phyloP scores from a whole-genome alignment of 2,797 vertebrate species.

The Loris lydekkerianus region DNA sequence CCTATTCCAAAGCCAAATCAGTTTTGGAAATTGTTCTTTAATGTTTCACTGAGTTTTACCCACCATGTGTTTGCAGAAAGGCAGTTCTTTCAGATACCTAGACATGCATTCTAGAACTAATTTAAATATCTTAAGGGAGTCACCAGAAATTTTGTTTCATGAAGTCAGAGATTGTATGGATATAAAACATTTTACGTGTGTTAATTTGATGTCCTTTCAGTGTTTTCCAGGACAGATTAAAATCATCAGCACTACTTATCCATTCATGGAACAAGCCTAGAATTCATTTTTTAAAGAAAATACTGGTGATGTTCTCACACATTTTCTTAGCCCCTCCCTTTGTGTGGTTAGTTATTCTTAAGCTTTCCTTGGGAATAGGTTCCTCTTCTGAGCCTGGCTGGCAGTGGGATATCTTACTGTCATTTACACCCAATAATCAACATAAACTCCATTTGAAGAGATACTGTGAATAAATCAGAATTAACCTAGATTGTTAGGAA shows the following conservation, averaged over 20 bases:
- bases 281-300: background rate
- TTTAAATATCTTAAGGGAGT: background rate
- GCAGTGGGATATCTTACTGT: conserved; percentile 9
- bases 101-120: background rate
- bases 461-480: background rate
- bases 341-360: background rate
- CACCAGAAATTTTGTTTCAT: background rate
- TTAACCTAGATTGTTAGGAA: background rate
- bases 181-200: background rate
- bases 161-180: background rate
- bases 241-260: background rate
- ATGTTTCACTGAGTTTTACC: background rate
- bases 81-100: background rate
- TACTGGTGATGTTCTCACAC: background rate
- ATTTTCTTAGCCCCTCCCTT: background rate
- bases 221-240: background rate
- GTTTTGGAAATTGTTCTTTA: background rate
- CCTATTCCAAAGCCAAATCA: background rate
- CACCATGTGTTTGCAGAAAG: background rate
- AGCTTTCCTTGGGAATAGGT: background rate
- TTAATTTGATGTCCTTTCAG: background rate
- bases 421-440: background rate
- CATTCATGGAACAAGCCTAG: background rate
- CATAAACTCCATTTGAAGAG: conserved; percentile 12
- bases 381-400: background rate